Evolutionary conservation across 2,797 vertebrate species (phyloP).

Genomic region (Prionace glauca): DNA sequence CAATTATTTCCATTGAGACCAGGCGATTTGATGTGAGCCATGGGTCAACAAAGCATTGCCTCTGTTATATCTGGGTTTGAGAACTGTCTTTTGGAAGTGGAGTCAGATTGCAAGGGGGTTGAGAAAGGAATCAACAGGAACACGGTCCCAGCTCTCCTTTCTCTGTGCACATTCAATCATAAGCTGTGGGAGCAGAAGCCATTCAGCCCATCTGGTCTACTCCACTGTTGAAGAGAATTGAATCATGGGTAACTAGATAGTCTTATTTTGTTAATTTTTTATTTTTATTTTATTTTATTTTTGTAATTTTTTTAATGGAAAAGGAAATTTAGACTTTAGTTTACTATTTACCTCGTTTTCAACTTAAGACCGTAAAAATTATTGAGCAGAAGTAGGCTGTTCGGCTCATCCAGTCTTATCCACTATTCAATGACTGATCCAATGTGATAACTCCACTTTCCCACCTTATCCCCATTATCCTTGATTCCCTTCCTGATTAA

Average conservation of each 20-base stretch:
- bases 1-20: not conserved
- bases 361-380: not conserved
- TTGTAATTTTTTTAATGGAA: not conserved
- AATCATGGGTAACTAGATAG: not conserved
- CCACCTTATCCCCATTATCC: no score
- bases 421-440: no score
- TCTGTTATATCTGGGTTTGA: not conserved
- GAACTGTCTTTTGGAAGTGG: not conserved
- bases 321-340: not conserved
- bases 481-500: no score
- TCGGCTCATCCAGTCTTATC: no score
- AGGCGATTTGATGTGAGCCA: not conserved
- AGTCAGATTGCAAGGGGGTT: not conserved
- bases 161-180: not conserved
- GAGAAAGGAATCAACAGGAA: not conserved
- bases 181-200: no score
- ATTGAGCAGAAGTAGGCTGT: not conserved
- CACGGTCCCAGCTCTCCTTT: not conserved
- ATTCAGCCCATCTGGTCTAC: no score
- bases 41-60: not conserved
- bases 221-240: no score
- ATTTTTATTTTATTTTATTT: no score
- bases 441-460: no score
- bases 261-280: not conserved
- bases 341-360: not conserved